phyloP scores from a whole-genome alignment of 2,797 vertebrate species.

The Gila robusta region DNA sequence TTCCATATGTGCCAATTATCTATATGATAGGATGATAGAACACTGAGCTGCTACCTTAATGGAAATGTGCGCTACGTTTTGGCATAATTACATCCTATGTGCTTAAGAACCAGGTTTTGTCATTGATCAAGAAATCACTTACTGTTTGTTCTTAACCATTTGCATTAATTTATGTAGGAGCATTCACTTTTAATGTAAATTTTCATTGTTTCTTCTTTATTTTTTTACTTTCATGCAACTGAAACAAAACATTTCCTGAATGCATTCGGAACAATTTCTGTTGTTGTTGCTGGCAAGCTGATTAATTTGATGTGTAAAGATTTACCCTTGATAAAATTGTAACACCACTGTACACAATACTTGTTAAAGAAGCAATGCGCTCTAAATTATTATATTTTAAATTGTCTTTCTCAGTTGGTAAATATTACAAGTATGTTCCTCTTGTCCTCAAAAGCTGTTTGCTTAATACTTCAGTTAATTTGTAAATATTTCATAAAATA shows the following conservation, averaged over 20 bases:
- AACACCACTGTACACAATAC: background rate
- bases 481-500: background rate
- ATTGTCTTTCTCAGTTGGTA: background rate
- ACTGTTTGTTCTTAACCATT: background rate
- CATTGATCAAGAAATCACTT: slow-evolving; percentile 1
- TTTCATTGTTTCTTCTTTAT: background rate
- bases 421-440: background rate
- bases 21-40: background rate
- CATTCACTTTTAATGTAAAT: background rate
- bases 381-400: background rate
- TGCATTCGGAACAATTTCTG: background rate
- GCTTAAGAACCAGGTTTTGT: background rate
- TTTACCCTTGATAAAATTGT: background rate
- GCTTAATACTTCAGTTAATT: background rate
- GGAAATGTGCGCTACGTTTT: background rate
- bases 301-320: slow-evolving; percentile 19
- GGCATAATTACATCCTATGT: background rate
- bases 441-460: background rate
- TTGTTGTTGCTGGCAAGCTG: background rate
- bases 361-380: background rate
- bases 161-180: background rate
- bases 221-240: background rate
- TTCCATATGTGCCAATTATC: background rate
- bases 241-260: background rate
- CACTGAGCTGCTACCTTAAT: background rate